phyloP scores from a whole-genome alignment of 2,113 vertebrate genomes.

The Thalassarche chlororhynchos region DNA sequence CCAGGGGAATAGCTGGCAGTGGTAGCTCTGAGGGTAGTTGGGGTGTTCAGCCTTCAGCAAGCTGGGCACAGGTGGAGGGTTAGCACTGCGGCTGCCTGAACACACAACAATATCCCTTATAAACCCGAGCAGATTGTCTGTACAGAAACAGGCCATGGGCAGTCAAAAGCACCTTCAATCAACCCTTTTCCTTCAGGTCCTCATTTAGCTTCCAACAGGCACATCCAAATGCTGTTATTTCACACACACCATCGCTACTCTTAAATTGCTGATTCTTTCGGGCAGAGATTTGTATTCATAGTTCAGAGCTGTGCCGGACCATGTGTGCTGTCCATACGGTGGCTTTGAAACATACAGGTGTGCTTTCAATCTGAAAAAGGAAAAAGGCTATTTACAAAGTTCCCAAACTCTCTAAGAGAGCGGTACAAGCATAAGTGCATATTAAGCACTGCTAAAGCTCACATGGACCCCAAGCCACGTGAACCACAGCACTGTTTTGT shows the following conservation, averaged over 20 bases:
- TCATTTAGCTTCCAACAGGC: not conserved
- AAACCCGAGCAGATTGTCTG: not conserved
- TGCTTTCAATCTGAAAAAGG: not conserved
- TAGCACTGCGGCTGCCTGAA: not conserved
- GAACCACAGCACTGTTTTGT: not conserved
- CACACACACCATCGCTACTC: not conserved
- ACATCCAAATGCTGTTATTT: not conserved
- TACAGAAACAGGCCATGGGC: not conserved
- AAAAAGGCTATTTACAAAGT: not conserved
- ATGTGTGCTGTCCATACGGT: not conserved
- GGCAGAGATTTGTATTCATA: not conserved
- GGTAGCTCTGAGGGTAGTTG: not conserved
- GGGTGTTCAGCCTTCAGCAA: not conserved
- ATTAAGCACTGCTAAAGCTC: not conserved
- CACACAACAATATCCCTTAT: not conserved
- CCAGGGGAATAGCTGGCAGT: not conserved
- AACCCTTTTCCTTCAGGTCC: not conserved
- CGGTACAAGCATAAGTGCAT: rapidly evolving
- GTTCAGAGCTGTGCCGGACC: not conserved
- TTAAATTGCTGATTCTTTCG: not conserved
- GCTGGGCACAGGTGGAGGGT: rapidly evolving
- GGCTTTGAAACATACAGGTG: not conserved
- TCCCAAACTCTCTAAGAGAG: not conserved
- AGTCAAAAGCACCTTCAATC: not conserved
- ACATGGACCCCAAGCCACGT: rapidly evolving